Base-by-base conservation (phyloP, 2,888 invertebrate species). In the Phymatocera aterrima region DNA sequence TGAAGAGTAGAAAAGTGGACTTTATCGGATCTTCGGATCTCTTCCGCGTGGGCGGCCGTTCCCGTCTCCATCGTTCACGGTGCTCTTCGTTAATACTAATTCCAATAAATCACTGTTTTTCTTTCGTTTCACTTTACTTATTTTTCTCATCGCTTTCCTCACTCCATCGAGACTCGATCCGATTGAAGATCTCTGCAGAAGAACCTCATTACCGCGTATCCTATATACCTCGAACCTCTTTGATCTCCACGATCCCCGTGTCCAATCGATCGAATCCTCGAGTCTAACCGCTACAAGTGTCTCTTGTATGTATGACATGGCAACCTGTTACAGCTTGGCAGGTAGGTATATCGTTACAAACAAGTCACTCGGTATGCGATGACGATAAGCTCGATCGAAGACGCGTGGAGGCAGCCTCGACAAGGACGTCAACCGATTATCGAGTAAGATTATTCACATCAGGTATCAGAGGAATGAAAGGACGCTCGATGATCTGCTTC, bases 291-390 rank as follows among this genome's bases (percentile, higher is more conserved):
- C 51, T 68, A 72, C 51, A 51, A 51, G 18, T 72, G 51, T 28
- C 48, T 28, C 51, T 72, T 51, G 18, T 18, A 18, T 28, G 43
- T 68, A 51, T 72, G 51, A 72, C 72, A 72, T 51, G n/a, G 72
- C 48, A 72, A 72, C 72, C 72, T 72, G 51, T 51, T 43, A n/a
- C n/a, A n/a, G 48, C 48, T 31, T 51, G 72, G 72, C 72, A 72
- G 72, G 72, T 72, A 72, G 34, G 51, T 10, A 48, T 12, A n/a
- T n/a, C n/a, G n/a, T n/a, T n/a, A n/a, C 72, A 72, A 72, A 72
- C 72, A 72, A 72, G 72, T 72, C 72, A 72, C 34, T 72, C 72
- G 72, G 72, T 72, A 72, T 72, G 51, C 51, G 48, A 48, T 72
- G 72, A 24, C 72, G 72, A 72, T 72, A 72, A 72, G 72, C 72